Conservation (phyloP, 2,113 vertebrate species). For the Chlorocebus sabaeus region DNA sequence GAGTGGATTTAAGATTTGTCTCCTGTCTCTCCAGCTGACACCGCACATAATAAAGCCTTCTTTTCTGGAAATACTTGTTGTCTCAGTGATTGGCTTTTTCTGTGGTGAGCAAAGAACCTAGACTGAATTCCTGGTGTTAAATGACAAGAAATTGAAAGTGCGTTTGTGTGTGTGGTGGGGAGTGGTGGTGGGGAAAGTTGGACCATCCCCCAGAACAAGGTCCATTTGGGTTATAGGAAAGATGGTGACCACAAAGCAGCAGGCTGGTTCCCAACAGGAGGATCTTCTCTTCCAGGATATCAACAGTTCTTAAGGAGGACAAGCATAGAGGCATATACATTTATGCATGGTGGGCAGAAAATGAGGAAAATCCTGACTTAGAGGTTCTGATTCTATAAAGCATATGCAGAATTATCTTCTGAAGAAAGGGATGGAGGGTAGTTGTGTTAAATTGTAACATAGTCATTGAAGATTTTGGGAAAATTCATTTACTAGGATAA, state of each 20-base stretch:
- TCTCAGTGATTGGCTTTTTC: no score
- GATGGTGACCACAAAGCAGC: rapidly evolving
- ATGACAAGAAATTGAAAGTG: not conserved
- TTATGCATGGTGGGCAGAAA: not conserved
- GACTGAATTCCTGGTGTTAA: no score
- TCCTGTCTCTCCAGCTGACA: no score
- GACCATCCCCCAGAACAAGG: not conserved
- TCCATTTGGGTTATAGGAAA: not conserved
- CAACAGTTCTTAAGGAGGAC: not conserved
- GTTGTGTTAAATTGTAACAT: not conserved
- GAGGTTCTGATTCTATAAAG: not conserved
- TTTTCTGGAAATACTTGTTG: no score
- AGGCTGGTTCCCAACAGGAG: not conserved
- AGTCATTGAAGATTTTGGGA: no score
- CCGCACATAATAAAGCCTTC: no score
- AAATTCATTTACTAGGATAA: not conserved
- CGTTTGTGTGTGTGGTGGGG: no score
- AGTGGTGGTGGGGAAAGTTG: not conserved
- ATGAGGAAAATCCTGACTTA: not conserved
- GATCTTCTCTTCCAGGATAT: not conserved
- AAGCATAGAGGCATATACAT: not conserved
- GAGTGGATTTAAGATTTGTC: no score
- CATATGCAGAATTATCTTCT: not conserved
- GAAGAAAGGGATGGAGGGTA: not conserved
- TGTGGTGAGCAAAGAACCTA: no score